These are phyloP conservation scores for Halichoeres trimaculatus DNA, from an alignment of 2,113 vertebrate species.

Conservation along the genomic window DNA sequence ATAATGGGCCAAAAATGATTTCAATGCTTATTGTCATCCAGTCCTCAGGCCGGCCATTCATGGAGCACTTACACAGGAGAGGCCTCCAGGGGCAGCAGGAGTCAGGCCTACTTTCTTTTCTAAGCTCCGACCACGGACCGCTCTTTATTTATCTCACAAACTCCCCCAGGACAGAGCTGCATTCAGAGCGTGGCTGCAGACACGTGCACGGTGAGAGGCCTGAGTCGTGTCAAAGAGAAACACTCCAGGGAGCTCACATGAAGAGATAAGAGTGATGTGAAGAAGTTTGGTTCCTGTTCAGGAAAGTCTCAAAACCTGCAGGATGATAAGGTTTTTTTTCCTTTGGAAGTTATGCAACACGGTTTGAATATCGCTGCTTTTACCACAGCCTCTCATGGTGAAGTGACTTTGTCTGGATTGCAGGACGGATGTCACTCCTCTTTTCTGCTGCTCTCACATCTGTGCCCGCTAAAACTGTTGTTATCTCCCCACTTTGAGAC, in stretches of 20 bases:
- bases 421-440: too few relatives aligned
- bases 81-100: slow-evolving; percentile 44
- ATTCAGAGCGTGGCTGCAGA: slow-evolving; percentile 37
- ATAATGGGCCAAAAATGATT: slow-evolving; percentile 26
- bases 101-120: slow-evolving; percentile 54
- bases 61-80: slow-evolving; percentile 54
- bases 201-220: slow-evolving; percentile 36
- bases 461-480: too few relatives aligned
- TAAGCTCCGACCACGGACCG: slow-evolving; percentile 19
- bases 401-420: too few relatives aligned
- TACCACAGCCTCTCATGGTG: too few relatives aligned
- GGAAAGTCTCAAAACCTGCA: slow-evolving; percentile 25
- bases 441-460: too few relatives aligned
- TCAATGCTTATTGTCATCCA: slow-evolving; percentile 50
- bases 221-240: slow-evolving; percentile 37
- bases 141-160: slow-evolving; percentile 31
- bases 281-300: slow-evolving; percentile 58
- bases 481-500: too few relatives aligned
- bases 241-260: slow-evolving; percentile 12
- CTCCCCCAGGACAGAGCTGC: slow-evolving; percentile 28
- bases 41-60: slow-evolving; percentile 56
- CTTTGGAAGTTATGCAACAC: slow-evolving; percentile 5
- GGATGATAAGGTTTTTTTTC: slow-evolving; percentile 45
- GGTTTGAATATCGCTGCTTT: too few relatives aligned
- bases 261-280: slow-evolving; percentile 56